Evolutionary conservation across 2,888 invertebrate genomes (phyloP).

Genomic region (Macrosoma leucophasiata): DNA sequence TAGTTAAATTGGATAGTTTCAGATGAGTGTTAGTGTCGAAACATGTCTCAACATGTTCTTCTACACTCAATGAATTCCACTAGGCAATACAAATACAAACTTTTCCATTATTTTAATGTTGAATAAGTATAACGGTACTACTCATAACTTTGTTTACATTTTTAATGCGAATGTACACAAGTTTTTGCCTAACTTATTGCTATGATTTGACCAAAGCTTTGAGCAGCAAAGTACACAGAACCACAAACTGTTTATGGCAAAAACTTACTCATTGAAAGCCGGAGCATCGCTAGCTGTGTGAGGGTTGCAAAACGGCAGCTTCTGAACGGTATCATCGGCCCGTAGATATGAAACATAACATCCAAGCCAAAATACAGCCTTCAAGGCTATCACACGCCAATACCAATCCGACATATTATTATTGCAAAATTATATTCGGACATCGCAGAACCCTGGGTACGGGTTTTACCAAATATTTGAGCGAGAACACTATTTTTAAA

Average conservation of each 20-base stretch:
- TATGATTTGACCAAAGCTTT: too few relatives aligned
- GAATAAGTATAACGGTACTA: too few relatives aligned
- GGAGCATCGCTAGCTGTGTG: slow-evolving; percentile 43
- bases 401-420: slow-evolving; percentile 68
- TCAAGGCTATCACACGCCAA: slow-evolving; percentile 59
- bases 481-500: slow-evolving; percentile 13
- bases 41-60: too few relatives aligned
- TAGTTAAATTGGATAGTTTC: too few relatives aligned
- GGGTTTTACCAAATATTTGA: slow-evolving; percentile 34
- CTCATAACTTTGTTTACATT: too few relatives aligned
- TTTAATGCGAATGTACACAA: too few relatives aligned
- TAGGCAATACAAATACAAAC: too few relatives aligned
- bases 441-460: slow-evolving; percentile 50
- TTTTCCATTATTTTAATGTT: too few relatives aligned
- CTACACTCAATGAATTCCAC: too few relatives aligned
- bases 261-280: slow-evolving; percentile 56
- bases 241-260: slow-evolving; percentile 3
- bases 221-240: background rate
- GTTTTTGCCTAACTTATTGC: too few relatives aligned
- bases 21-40: too few relatives aligned
- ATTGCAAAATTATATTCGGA: slow-evolving; percentile 52
- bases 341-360: slow-evolving; percentile 52
- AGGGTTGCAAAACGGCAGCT: slow-evolving; percentile 68
- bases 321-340: slow-evolving; percentile 57
- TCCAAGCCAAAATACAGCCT: slow-evolving; percentile 50